A percentile compares a stretch with the other conserved stretches of the same genome.
These are phyloP conservation scores for Diachasma alloeum DNA, from an alignment of 1,140 invertebrate species.

Conservation along the genomic window DNA sequence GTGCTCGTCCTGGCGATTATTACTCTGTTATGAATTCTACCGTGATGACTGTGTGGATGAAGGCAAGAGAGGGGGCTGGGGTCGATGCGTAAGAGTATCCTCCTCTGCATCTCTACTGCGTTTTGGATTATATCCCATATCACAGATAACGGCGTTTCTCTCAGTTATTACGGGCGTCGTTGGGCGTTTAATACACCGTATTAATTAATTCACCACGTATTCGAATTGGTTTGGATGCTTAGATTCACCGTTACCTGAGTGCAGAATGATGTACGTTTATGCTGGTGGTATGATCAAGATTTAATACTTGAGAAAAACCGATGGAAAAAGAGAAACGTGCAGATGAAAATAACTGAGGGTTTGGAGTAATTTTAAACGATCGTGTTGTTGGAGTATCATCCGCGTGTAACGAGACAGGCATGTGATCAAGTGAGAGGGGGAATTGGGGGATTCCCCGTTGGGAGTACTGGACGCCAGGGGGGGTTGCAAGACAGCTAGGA, in stretches of 20 bases:
- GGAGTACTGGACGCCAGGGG: background rate
- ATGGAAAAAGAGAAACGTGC: background rate
- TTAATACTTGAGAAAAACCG: background rate
- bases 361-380: background rate
- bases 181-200: background rate
- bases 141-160: background rate
- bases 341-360: background rate
- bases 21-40: slow-evolving; percentile 38
- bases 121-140: background rate
- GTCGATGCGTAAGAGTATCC: background rate
- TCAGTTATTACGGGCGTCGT: background rate
- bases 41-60: slow-evolving; percentile 5
- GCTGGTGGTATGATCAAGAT: background rate
- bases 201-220: slow-evolving; percentile 5
- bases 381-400: background rate
- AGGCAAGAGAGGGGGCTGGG: background rate
- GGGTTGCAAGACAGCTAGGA: background rate
- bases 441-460: background rate
- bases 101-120: background rate
- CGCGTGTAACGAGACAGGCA: background rate
- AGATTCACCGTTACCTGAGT: background rate
- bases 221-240: background rate
- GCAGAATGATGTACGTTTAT: background rate
- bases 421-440: background rate
- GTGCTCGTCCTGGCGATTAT: slow-evolving; percentile 36